Conservation (phyloP, 53 echinoderm and acorn worm genomes). For the Arbacia lixula region DNA sequence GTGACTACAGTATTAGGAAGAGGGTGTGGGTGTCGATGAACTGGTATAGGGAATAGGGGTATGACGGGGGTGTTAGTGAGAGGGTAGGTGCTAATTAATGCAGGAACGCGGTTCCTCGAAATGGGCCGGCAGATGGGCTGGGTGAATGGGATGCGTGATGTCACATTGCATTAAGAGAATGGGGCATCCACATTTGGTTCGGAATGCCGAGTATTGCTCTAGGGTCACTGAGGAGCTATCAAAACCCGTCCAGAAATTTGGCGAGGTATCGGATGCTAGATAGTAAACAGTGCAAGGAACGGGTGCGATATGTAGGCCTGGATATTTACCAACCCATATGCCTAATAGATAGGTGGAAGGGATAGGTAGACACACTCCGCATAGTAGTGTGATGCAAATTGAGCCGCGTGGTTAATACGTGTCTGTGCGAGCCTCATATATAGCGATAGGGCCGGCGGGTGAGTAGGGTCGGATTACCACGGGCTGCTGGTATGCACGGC, state of each 20-base stretch:
- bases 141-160: conserved; percentile 45
- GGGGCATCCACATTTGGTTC: conserved; percentile 66
- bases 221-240: conserved; percentile 42
- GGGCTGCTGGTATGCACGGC: conserved; percentile 40
- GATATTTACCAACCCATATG: not conserved
- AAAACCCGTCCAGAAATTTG: conserved; percentile 27
- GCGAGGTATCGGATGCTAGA: conserved; percentile 9
- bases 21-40: too few relatives aligned
- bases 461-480: conserved; percentile 39
- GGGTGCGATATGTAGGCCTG: not conserved
- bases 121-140: too few relatives aligned
- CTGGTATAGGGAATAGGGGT: too few relatives aligned
- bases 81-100: too few relatives aligned
- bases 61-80: too few relatives aligned
- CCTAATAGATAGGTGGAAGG: too few relatives aligned
- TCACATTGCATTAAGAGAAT: conserved; percentile 53
- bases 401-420: conserved; percentile 27
- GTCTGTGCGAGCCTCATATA: conserved; percentile 40
- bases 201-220: conserved; percentile 57
- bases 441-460: conserved; percentile 46
- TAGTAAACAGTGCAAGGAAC: not conserved
- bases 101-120: too few relatives aligned
- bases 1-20: too few relatives aligned
- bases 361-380: not conserved
- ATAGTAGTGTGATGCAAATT: conserved; percentile 6